Evolutionary conservation across 2,113 vertebrate species (phyloP).

Genomic region (Equus przewalskii): DNA sequence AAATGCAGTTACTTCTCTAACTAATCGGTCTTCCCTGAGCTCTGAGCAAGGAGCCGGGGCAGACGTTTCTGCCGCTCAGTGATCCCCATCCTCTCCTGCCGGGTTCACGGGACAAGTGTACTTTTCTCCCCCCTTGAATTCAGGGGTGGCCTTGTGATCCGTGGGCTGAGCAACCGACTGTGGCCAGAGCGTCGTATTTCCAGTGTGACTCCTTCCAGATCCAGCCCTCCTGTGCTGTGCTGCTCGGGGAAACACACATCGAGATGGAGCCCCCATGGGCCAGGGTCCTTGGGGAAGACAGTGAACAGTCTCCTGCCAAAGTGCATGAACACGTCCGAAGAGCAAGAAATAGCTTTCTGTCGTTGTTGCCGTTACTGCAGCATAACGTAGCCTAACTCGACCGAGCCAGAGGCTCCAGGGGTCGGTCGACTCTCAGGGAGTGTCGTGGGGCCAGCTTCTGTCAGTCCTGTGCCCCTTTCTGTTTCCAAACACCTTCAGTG

Average conservation of each 20-base stretch:
- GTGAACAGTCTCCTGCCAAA: no score
- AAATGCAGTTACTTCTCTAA: neutral
- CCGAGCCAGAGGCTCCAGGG: neutral
- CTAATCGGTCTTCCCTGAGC: neutral
- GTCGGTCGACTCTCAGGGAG: no score
- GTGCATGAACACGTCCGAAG: neutral
- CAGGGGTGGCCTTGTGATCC: no score
- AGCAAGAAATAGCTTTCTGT: neutral
- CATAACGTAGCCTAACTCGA: neutral
- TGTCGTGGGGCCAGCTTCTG: neutral
- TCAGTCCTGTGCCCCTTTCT: neutral
- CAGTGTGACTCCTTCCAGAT: neutral
- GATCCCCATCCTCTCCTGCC: neutral
- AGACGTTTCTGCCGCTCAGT: neutral
- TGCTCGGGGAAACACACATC: neutral
- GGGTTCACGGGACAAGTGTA: neutral
- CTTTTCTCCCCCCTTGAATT: neutral
- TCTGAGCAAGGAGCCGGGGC: neutral
- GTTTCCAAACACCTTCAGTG: neutral
- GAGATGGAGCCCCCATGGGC: neutral
- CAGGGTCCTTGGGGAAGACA: neutral
- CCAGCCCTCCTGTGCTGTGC: neutral
- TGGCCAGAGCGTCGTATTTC: neutral
- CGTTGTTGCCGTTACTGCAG: neutral
- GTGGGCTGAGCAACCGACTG: neutral